These are phyloP conservation scores for Hypomesus transpacificus DNA, from an alignment of 2,113 vertebrate species.

Conservation along the genomic window DNA sequence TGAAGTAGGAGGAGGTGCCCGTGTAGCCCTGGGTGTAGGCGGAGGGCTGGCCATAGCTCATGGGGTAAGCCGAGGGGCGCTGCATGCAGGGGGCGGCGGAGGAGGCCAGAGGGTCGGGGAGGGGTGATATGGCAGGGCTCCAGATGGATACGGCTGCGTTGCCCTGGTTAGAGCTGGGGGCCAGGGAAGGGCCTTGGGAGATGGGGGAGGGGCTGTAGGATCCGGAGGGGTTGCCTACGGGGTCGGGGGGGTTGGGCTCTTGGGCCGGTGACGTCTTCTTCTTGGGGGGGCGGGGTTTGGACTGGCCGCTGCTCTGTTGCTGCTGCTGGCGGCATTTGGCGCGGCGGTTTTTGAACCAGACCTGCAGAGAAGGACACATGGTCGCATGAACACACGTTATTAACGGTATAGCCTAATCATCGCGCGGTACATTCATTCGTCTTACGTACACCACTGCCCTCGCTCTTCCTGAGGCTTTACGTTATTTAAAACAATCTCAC, in stretches of 20 bases:
- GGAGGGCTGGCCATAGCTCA: conserved; percentile 75
- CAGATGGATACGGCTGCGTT: conserved; percentile 78
- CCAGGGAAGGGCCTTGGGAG: conserved; percentile 53
- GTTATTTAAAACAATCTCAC: too few relatives aligned
- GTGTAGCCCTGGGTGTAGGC: conserved; percentile 76
- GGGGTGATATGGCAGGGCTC: conserved; percentile 82
- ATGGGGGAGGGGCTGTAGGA: conserved; percentile 64
- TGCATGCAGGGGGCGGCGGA: conserved; percentile 74
- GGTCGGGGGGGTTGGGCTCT: conserved; percentile 66
- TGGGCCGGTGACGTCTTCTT: conserved; percentile 76
- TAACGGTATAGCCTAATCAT: too few relatives aligned
- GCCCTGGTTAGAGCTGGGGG: conserved; percentile 60
- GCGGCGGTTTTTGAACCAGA: conserved; percentile 83
- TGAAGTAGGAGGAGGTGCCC: conserved; percentile 79
- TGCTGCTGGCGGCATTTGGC: conserved; percentile 83
- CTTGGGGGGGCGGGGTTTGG: conserved; percentile 79
- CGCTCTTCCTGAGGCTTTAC: too few relatives aligned
- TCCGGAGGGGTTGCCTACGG: conserved; percentile 57
- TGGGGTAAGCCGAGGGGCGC: conserved; percentile 74
- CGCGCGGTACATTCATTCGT: too few relatives aligned
- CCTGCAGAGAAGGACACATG: conserved; percentile 49
- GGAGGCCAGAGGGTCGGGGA: conserved; percentile 77
- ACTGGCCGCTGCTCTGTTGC: conserved; percentile 78
- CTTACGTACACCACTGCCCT: too few relatives aligned
- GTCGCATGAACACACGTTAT: background rate